phyloP scores from a whole-genome alignment of 2,797 vertebrate genomes.

The Eulemur mongoz region DNA sequence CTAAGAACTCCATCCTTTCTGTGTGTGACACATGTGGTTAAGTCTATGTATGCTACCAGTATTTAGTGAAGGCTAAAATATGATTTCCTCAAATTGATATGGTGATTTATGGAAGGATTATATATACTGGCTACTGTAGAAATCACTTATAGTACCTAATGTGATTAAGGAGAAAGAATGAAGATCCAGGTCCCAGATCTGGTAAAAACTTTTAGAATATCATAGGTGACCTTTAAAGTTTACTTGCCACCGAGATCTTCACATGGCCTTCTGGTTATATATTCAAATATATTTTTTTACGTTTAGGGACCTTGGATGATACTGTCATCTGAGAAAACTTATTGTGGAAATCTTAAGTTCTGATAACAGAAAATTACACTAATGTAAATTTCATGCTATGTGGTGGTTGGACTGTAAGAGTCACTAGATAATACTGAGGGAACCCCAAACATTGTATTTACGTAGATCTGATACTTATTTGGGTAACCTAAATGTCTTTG shows the following conservation, averaged over 20 bases:
- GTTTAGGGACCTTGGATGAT: constrained; percentile 2
- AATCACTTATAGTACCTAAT: neutral
- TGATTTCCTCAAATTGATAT: neutral
- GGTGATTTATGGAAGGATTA: constrained; percentile 13
- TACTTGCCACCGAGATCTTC: constrained; percentile 5
- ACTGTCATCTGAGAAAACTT: constrained; percentile 36
- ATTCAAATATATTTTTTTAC: neutral
- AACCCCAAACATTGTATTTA: neutral
- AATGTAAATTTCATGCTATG: neutral
- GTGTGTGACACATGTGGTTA: constrained; percentile 23
- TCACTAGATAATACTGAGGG: neutral
- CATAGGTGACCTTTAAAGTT: neutral
- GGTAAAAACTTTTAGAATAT: constrained; percentile 36
- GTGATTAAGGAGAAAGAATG: neutral
- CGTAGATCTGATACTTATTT: neutral
- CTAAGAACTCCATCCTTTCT: neutral
- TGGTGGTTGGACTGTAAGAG: neutral
- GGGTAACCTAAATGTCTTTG: neutral
- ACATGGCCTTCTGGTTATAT: neutral
- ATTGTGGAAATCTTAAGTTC: constrained; percentile 39
- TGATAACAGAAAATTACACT: constrained; percentile 15
- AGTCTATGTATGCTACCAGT: neutral
- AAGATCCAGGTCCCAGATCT: neutral
- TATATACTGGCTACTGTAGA: constrained; percentile 28
- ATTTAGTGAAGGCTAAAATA: neutral